Percentiles rank a stretch among this genome's conserved stretches.
phyloP scores from a whole-genome alignment of 2,888 invertebrate genomes.

The Rapana venosa region DNA sequence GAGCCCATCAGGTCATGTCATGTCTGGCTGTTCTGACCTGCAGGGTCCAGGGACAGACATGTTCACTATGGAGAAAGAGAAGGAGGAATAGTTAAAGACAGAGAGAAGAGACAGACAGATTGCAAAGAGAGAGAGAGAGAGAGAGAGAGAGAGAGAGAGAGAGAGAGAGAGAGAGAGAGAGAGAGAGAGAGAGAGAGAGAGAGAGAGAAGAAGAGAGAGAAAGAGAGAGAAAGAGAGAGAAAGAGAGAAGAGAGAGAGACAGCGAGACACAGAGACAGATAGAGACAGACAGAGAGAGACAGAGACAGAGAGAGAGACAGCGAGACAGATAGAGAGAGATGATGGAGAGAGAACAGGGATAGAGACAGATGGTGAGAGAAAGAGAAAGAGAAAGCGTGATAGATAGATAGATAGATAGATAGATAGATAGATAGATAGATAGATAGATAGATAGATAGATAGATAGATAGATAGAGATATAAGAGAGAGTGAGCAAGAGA shows the following conservation, averaged over 20 bases:
- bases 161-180: neutral
- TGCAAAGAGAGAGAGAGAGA: neutral
- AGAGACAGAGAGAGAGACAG: neutral
- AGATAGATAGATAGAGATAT: neutral
- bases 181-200: neutral
- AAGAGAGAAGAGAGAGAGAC: neutral
- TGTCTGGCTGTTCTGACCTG: too few species aligned
- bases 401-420: neutral
- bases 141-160: neutral
- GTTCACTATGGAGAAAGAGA: neutral
- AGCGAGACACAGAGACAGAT: neutral
- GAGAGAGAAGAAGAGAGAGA: constrained; percentile 18
- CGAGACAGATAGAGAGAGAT: neutral
- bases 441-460: neutral
- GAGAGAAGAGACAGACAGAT: neutral
- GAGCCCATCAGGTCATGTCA: too few species aligned
- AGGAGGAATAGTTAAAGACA: neutral
- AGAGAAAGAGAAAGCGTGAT: neutral
- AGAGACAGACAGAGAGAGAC: constrained; percentile 19
- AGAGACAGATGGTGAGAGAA: neutral
- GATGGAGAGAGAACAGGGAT: neutral
- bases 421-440: neutral
- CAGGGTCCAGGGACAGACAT: too few species aligned
- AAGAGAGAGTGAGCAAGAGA: neutral
- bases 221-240: constrained; percentile 18